Conservation (phyloP, 2,797 vertebrate species). For the Myotis findleyi region DNA sequence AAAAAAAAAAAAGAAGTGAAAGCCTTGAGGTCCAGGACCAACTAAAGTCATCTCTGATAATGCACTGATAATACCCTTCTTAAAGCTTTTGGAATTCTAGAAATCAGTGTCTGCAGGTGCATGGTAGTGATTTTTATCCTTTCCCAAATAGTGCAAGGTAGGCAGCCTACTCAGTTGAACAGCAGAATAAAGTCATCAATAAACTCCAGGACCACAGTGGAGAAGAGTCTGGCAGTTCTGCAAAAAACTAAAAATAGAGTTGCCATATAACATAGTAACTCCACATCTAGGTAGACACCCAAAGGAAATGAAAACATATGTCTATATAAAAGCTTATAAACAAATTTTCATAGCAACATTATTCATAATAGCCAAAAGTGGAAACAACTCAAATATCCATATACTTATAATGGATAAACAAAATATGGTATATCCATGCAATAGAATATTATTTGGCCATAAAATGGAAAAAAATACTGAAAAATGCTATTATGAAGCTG, state of each 20-base stretch:
- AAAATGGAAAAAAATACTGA: background rate
- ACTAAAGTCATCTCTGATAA: background rate
- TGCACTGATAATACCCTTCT: background rate
- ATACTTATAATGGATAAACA: background rate
- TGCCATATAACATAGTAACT: background rate
- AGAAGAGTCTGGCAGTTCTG: slow-evolving; percentile 16
- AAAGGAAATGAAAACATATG: background rate
- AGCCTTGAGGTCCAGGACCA: background rate
- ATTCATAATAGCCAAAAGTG: background rate
- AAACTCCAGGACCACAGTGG: background rate
- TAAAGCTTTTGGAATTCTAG: background rate
- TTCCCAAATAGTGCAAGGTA: slow-evolving; percentile 30
- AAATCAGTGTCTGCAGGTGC: background rate
- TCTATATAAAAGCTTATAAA: background rate
- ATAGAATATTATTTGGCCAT: slow-evolving; percentile 15
- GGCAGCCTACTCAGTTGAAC: slow-evolving; percentile 33
- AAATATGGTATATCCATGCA: background rate
- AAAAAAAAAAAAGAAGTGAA: background rate
- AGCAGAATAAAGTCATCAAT: slow-evolving; percentile 67
- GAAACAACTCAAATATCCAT: background rate
- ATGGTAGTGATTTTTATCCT: background rate
- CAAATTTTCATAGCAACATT: background rate
- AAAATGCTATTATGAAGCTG: background rate
- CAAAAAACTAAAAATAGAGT: slow-evolving; percentile 53
- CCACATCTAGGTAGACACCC: background rate